These are phyloP conservation scores for Magallana gigas DNA, from an alignment of 1,140 invertebrate genomes.

Conservation along the genomic window DNA sequence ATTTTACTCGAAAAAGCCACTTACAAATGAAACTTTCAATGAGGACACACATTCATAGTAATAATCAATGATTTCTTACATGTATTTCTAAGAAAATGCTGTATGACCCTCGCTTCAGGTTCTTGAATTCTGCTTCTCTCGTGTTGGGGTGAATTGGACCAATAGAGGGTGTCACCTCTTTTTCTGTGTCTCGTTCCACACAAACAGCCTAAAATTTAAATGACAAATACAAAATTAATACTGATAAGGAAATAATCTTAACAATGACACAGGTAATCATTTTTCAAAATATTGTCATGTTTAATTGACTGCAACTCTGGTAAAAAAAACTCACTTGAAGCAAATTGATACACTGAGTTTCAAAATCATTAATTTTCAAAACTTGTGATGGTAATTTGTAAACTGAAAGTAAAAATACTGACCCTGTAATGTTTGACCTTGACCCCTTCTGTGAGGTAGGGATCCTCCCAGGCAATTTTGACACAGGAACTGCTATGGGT, in stretches of 20 bases:
- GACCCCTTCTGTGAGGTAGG: conserved; percentile 76
- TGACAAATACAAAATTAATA: not conserved
- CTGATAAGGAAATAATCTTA: no score
- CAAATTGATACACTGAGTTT: no score
- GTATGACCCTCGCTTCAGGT: conserved; percentile 76
- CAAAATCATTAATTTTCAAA: no score
- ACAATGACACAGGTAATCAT: no score
- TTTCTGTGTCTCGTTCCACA: conserved; percentile 75
- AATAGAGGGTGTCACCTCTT: conserved; percentile 72
- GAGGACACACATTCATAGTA: no score
- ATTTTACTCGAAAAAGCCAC: no score
- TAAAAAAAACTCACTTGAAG: no score
- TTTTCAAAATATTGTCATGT: no score
- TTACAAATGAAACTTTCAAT: no score
- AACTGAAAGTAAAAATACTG: conserved; percentile 3
- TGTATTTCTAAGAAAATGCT: conserved; percentile 76
- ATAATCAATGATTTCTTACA: conserved; percentile 64
- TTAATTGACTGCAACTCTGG: no score
- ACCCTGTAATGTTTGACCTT: conserved; percentile 79
- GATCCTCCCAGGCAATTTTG: conserved; percentile 76
- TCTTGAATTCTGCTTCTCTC: conserved; percentile 75
- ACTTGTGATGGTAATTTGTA: not conserved
- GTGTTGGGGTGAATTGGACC: conserved; percentile 76
- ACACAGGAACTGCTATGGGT: conserved; percentile 74
- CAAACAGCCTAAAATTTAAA: conserved; percentile 71